phyloP scores from a whole-genome alignment of 2,888 invertebrate genomes.

The Platypus cylindrus region DNA sequence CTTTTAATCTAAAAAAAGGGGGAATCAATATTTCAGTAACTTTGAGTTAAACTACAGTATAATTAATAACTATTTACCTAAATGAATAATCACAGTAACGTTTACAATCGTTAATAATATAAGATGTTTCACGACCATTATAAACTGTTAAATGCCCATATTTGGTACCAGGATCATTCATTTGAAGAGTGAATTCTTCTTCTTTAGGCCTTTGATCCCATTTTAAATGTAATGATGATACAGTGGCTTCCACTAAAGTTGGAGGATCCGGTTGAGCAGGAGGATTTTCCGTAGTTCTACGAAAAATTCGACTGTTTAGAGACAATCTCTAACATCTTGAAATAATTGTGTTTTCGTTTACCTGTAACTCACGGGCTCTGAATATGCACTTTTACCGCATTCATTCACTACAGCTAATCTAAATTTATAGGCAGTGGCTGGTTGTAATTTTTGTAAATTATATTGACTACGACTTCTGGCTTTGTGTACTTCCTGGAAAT shows the following conservation, averaged over 20 bases:
- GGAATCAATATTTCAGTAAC: too few species aligned
- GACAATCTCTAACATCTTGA: not conserved
- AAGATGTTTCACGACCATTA: constrained; percentile 48
- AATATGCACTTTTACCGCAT: constrained; percentile 61
- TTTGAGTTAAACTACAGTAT: not conserved
- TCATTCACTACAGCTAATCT: constrained; percentile 74
- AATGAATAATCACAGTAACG: constrained; percentile 73
- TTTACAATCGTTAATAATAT: constrained; percentile 53
- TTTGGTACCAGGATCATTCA: constrained; percentile 43
- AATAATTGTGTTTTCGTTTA: constrained; percentile 4
- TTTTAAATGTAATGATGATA: constrained; percentile 51
- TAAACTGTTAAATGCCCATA: constrained; percentile 49
- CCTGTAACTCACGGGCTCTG: constrained; percentile 43
- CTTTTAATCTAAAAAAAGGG: constrained; percentile 51
- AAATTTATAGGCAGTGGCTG: constrained; percentile 71
- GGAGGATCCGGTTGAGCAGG: constrained; percentile 73
- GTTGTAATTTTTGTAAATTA: constrained; percentile 58
- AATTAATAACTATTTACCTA: constrained; percentile 14
- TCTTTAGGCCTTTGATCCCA: constrained; percentile 68
- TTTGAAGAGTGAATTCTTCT: constrained; percentile 71
- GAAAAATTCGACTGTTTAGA: not conserved
- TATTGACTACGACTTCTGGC: constrained; percentile 60
- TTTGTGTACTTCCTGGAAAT: constrained; percentile 59
- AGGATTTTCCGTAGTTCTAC: constrained; percentile 60
- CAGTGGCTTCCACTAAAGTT: constrained; percentile 47